Evolutionary conservation across 2,888 invertebrate genomes (phyloP).

Genomic region (Trichogramma dendrolimi): DNA sequence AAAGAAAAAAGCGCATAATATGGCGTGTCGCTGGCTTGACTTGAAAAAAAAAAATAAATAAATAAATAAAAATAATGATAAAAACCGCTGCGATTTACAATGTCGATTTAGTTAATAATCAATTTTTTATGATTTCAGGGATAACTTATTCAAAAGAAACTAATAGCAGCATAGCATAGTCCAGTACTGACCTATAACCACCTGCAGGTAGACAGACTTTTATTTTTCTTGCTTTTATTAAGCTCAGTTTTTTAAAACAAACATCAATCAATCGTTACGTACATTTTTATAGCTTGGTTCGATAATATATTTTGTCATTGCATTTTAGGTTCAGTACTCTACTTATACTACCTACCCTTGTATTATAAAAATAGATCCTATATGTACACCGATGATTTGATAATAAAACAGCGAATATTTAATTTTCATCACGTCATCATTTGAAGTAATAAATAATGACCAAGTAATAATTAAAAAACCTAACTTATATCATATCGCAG

Average conservation of each 20-base stretch:
- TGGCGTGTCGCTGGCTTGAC: slow-evolving; percentile 22
- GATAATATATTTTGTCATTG: slow-evolving; percentile 12
- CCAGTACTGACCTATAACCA: slow-evolving; percentile 53
- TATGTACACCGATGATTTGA: slow-evolving; percentile 15
- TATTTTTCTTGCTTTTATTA: slow-evolving; percentile 22
- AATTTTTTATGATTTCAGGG: too few species aligned
- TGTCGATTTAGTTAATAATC: too few species aligned
- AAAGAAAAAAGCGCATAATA: slow-evolving; percentile 18
- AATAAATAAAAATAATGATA: too few species aligned
- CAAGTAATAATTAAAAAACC: too few species aligned
- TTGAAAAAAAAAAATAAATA: too few species aligned
- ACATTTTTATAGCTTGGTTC: slow-evolving; percentile 25
- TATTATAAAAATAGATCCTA: slow-evolving; percentile 44
- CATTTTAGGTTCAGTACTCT: slow-evolving; percentile 47
- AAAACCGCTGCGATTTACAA: too few species aligned
- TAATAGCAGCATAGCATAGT: slow-evolving; percentile 51
- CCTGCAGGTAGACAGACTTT: slow-evolving; percentile 49
- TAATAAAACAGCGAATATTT: too few species aligned
- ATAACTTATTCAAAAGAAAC: slow-evolving; percentile 18
- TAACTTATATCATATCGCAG: too few species aligned
- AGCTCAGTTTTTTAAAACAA: slow-evolving; percentile 24
- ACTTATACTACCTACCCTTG: slow-evolving; percentile 46
- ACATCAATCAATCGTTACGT: slow-evolving; percentile 22
- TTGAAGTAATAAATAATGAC: too few species aligned
- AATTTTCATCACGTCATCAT: too few species aligned